Conservation (phyloP, 2,797 vertebrate species). For the Notolabrus celidotus region DNA sequence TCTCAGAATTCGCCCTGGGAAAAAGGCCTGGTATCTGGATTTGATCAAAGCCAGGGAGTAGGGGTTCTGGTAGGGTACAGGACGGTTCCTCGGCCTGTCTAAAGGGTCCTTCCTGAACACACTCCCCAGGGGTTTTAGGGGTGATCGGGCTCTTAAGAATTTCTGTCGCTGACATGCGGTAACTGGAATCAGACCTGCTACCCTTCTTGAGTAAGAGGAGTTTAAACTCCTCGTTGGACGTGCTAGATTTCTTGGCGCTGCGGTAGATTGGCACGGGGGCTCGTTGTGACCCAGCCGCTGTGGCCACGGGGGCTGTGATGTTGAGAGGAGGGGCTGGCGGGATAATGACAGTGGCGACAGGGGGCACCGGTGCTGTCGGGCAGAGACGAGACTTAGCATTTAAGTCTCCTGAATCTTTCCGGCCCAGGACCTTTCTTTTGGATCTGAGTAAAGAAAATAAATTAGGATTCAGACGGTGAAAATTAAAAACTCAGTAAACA, state of each 20-base stretch:
- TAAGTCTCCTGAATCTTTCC: conserved; percentile 96
- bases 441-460: conserved; percentile 85
- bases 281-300: conserved; percentile 86
- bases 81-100: conserved; percentile 76
- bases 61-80: conserved; percentile 69
- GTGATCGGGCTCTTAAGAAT: conserved; percentile 97
- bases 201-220: conserved; percentile 96
- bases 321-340: conserved; percentile 78
- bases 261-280: conserved; percentile 96
- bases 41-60: conserved; percentile 65
- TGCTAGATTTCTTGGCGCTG: conserved; percentile 97
- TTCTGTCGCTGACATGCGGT: conserved; percentile 98
- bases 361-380: conserved; percentile 70
- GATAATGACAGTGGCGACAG: conserved; percentile 89
- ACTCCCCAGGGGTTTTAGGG: conserved; percentile 92
- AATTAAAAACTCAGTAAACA: neutral
- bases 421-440: conserved; percentile 97
- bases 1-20: conserved; percentile 91
- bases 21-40: conserved; percentile 84
- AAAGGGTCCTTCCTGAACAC: conserved; percentile 83
- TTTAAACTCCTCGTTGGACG: conserved; percentile 98
- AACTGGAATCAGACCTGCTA: conserved; percentile 96
- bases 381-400: conserved; percentile 89
- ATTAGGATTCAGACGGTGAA: neutral
- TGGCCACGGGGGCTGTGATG: conserved; percentile 57